Evolutionary conservation across 2,797 vertebrate species (phyloP), one percentile per base, ranked within the genome.

Genomic region (Phrynocephalus vlangalii): DNA sequence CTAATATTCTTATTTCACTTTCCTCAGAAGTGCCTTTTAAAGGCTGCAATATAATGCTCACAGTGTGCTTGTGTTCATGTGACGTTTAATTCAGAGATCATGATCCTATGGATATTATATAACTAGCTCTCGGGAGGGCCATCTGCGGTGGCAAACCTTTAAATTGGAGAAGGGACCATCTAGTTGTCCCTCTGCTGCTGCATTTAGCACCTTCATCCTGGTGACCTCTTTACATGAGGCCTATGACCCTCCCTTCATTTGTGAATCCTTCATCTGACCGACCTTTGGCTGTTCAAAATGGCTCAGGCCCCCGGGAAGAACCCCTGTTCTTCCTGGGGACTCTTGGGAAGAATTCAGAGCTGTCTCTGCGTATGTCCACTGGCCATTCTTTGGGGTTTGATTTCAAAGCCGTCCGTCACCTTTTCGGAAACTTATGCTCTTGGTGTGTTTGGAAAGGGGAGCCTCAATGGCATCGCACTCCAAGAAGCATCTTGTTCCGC

Each of bases 381-480:
- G 30, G 33, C 26, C 18, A 52, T 71, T 48, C 68, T 83, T 44
- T 68, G 60, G 52, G 33, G 28, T 78, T 79, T 48, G 67, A 48
- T 83, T 87, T 83, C 75, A 83, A n/a, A 88, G 8, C 67, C 38
- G 44, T 83, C 50, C 38, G 22, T 83, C 75, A 71, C 71, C 16
- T 44, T 78, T 87, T 79, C 50, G 63, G 67, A 83, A 63, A 73
- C 16, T 83, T 52, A 78, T 6, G 73, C 28, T 16, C 18, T 18
- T 50, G 82, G 76, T 75, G 44, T 26, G 20, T 79, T 63, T 63
- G 56, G 76, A 72, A 86, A 86, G 67, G 1, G 79, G 15, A 24
- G 38, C 28, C 70, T 15, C 1, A 5, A 5, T 0, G 6, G 0
- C 0, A 2, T 0, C 82, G 22, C 6, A 7, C 5, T 8, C 85